phyloP scores from a whole-genome alignment of 2,113 vertebrate genomes.

The Cercopithecus mona region DNA sequence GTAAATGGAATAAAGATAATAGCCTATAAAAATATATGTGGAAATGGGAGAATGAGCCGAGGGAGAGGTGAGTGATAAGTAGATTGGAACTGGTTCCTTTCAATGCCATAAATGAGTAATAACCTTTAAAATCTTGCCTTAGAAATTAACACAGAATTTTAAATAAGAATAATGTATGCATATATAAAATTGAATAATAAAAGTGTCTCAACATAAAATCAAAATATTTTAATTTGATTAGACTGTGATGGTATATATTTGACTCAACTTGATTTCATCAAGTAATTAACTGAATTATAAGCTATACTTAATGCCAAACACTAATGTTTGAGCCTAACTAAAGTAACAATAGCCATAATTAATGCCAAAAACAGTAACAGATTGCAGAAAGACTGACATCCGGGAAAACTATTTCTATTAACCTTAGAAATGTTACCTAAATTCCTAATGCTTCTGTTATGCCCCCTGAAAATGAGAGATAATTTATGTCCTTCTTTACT shows the following conservation, averaged over 20 bases:
- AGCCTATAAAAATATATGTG: slow-evolving; percentile 48
- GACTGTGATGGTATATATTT: slow-evolving; percentile 27
- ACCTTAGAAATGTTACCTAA: slow-evolving; percentile 64
- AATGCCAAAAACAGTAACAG: slow-evolving; percentile 32
- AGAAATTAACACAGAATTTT: slow-evolving; percentile 32
- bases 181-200: slow-evolving; percentile 53
- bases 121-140: slow-evolving; percentile 38
- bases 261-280: slow-evolving; percentile 53
- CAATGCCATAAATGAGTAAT: slow-evolving; percentile 5
- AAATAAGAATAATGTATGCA: slow-evolving; percentile 21
- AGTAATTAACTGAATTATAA: slow-evolving; percentile 69
- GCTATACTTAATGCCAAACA: slow-evolving; percentile 49
- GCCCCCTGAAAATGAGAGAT: slow-evolving; percentile 57
- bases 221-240: slow-evolving; percentile 68
- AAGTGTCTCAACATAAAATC: slow-evolving; percentile 43
- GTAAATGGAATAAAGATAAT: slow-evolving; percentile 52
- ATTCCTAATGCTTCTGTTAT: slow-evolving; percentile 53
- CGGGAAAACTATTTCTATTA: slow-evolving; percentile 51
- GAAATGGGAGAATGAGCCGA: slow-evolving; percentile 4
- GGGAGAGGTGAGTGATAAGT: not conserved
- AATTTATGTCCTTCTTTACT: slow-evolving; percentile 61
- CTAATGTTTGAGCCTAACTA: slow-evolving; percentile 55
- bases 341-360: slow-evolving; percentile 60
- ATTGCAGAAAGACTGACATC: slow-evolving; percentile 37
- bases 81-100: slow-evolving; percentile 55